These are phyloP conservation scores for Cherax quadricarinatus DNA, from an alignment of 1,140 invertebrate genomes.

Conservation along the genomic window DNA sequence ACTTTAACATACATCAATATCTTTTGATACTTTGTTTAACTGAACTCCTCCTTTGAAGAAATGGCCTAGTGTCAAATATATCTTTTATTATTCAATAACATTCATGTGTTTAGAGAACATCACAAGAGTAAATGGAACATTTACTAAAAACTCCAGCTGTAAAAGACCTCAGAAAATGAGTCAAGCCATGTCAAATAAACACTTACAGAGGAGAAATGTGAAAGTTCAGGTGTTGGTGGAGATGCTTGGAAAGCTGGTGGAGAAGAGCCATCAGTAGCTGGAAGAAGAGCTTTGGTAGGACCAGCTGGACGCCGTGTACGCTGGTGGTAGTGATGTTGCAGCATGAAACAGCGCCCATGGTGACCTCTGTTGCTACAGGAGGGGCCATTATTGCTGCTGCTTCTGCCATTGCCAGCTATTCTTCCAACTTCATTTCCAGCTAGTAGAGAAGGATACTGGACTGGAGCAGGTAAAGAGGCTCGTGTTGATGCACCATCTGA, in stretches of 20 bases:
- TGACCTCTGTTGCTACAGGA: slow-evolving; percentile 66
- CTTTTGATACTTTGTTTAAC: too few species aligned
- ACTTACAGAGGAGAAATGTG: slow-evolving; percentile 59
- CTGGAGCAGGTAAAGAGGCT: slow-evolving; percentile 76
- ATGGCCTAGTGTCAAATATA: too few species aligned
- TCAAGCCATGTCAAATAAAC: background rate
- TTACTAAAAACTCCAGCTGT: background rate
- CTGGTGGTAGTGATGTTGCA: slow-evolving; percentile 43
- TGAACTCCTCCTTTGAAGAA: too few species aligned
- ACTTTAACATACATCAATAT: too few species aligned
- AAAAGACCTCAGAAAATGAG: background rate
- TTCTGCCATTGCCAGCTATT: slow-evolving; percentile 75
- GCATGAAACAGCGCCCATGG: slow-evolving; percentile 52
- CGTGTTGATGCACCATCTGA: slow-evolving; percentile 48
- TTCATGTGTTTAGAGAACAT: too few species aligned
- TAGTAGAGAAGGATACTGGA: slow-evolving; percentile 78
- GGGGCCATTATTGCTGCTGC: slow-evolving; percentile 75
- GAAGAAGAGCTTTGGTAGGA: slow-evolving; percentile 53
- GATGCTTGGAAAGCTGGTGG: slow-evolving; percentile 49
- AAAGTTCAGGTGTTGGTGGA: slow-evolving; percentile 54
- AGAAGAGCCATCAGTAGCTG: slow-evolving; percentile 40
- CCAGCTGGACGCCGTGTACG: slow-evolving; percentile 42
- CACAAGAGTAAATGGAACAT: too few species aligned
- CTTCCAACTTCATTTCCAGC: slow-evolving; percentile 80
- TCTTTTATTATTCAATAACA: too few species aligned